These are phyloP conservation scores for Polymixis flavicincta DNA, from an alignment of 2,888 invertebrate genomes.

Conservation along the genomic window DNA sequence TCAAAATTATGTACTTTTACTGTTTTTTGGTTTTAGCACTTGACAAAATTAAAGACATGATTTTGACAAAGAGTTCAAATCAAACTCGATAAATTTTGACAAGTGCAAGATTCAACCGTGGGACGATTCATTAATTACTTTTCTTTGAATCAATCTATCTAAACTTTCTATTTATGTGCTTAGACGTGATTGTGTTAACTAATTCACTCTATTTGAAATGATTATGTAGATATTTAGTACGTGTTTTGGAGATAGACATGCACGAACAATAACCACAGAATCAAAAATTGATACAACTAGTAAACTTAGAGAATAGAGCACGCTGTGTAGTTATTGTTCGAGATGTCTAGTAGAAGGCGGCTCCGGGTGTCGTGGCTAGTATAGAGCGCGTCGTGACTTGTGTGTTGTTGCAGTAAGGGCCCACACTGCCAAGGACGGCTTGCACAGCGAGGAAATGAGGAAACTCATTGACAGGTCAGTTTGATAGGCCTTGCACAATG, in stretches of 20 bases:
- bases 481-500: conserved; percentile 74
- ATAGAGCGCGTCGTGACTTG: conserved; percentile 89
- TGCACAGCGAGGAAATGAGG: conserved; percentile 98
- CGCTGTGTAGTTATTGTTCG: conserved; percentile 74
- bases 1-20: conserved; percentile 79
- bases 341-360: conserved; percentile 79
- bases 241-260: conserved; percentile 77
- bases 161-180: conserved; percentile 78
- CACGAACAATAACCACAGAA: conserved; percentile 74
- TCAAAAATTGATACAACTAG: conserved; percentile 6
- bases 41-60: conserved; percentile 70
- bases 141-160: conserved; percentile 61
- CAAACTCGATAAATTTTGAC: conserved; percentile 71
- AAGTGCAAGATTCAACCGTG: conserved; percentile 65
- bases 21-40: conserved; percentile 66
- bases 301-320: conserved; percentile 23
- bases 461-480: conserved; percentile 99
- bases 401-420: conserved; percentile 92
- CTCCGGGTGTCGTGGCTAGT: conserved; percentile 84
- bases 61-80: conserved; percentile 14
- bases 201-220: conserved; percentile 79
- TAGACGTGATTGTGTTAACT: conserved; percentile 89
- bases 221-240: conserved; percentile 86
- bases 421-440: conserved; percentile 96
- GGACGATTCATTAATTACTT: conserved; percentile 63